Conservation (phyloP, 2,888 invertebrate species). For the Sphinx pinastri region DNA sequence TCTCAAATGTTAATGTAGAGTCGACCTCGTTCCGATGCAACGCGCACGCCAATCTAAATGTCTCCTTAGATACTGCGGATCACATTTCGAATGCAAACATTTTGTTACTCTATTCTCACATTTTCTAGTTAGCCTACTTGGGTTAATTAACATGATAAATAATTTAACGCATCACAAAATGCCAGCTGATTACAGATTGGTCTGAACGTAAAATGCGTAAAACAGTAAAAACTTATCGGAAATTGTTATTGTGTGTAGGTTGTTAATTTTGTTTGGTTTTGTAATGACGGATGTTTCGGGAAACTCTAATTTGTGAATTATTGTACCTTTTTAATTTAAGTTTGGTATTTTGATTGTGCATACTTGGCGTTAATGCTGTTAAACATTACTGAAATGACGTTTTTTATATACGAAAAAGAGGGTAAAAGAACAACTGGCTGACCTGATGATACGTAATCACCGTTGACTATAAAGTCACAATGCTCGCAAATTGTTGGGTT, state of each 20-base stretch:
- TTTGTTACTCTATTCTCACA: background rate
- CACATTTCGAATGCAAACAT: constrained; percentile 17
- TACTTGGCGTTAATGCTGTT: too few species aligned
- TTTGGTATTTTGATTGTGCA: too few species aligned
- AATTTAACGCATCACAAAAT: background rate
- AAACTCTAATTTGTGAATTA: background rate
- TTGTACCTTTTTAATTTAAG: too few species aligned
- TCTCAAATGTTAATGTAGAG: background rate
- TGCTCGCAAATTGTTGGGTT: too few species aligned
- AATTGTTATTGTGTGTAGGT: background rate
- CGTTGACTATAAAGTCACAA: too few species aligned
- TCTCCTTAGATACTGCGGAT: constrained; percentile 6
- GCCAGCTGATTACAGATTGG: background rate
- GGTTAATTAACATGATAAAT: background rate
- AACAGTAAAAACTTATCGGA: background rate
- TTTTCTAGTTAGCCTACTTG: constrained; percentile 1
- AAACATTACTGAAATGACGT: too few species aligned
- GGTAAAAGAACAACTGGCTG: too few species aligned
- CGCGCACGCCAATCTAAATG: constrained; percentile 13
- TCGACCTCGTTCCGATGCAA: constrained; percentile 9
- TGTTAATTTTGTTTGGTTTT: background rate
- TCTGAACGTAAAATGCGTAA: background rate
- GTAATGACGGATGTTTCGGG: background rate
- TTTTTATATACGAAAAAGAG: too few species aligned
- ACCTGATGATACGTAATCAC: too few species aligned